These are phyloP conservation scores for Aplodontia rufa DNA, from an alignment of 2,113 vertebrate species.

Conservation along the genomic window DNA sequence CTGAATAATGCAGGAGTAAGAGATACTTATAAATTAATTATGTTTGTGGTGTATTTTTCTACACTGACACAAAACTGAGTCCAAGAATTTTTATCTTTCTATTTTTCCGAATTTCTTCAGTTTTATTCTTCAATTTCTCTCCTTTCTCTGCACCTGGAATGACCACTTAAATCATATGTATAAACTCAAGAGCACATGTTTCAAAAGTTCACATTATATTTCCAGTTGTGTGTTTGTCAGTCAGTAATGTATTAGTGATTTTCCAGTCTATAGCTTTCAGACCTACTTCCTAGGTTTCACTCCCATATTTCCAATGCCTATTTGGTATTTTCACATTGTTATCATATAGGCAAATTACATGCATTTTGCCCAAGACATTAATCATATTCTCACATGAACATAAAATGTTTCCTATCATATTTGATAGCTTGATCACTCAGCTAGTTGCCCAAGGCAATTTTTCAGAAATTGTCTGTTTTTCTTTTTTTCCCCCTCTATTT, in stretches of 20 bases:
- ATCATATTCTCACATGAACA: background rate
- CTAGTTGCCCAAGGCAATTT: background rate
- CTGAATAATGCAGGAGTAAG: background rate
- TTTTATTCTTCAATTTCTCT: background rate
- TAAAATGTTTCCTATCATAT: background rate
- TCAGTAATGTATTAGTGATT: background rate
- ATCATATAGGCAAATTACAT: background rate
- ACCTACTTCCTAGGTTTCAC: background rate
- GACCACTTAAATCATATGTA: background rate
- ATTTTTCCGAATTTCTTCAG: background rate
- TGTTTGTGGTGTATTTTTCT: background rate
- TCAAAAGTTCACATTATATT: background rate
- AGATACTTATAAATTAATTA: background rate
- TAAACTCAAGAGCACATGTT: background rate
- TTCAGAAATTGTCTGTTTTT: background rate
- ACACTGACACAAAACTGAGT: background rate
- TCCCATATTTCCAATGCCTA: background rate
- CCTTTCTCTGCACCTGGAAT: background rate
- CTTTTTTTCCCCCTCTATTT: background rate
- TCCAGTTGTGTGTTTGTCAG: background rate
- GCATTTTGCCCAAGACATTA: background rate
- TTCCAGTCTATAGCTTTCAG: background rate
- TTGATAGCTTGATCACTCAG: slow-evolving; percentile 14
- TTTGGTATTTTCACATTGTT: background rate
- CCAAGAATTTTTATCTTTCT: background rate